Percentiles rank a stretch among this genome's conserved stretches.
These are phyloP conservation scores for Trissolcus brochymenae DNA, from an alignment of 2,888 invertebrate species.

Conservation along the genomic window DNA sequence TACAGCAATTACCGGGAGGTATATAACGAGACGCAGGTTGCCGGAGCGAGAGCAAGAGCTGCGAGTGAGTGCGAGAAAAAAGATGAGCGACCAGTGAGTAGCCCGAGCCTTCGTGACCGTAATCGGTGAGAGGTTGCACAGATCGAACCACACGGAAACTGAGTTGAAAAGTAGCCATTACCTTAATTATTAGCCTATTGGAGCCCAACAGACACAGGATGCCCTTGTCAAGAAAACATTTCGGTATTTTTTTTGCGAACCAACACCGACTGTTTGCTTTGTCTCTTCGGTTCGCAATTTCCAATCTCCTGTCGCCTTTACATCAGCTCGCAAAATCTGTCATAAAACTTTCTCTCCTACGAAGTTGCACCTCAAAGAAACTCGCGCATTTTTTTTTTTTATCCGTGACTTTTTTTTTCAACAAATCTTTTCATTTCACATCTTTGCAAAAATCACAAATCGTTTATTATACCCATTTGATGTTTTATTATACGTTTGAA, in stretches of 20 bases:
- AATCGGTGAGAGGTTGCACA: constrained; percentile 67
- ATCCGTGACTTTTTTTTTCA: no score
- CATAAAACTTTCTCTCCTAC: no score
- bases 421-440: no score
- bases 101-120: constrained; percentile 69
- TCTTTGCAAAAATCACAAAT: no score
- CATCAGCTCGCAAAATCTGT: no score
- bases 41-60: constrained; percentile 21
- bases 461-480: background rate
- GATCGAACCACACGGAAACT: constrained; percentile 73
- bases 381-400: no score
- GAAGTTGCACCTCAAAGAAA: no score
- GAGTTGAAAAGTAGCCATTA: constrained; percentile 76
- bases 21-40: constrained; percentile 30
- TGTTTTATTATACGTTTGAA: constrained; percentile 18
- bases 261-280: constrained; percentile 25
- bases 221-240: constrained; percentile 45
- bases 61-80: constrained; percentile 49
- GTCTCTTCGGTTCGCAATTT: constrained; percentile 3
- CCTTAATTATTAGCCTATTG: constrained; percentile 74
- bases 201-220: constrained; percentile 35
- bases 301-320: no score
- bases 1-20: constrained; percentile 42
- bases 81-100: constrained; percentile 38
- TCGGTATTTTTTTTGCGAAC: constrained; percentile 9